Conservation (phyloP, 1,140 invertebrate species). For the Drosophila kikkawai region DNA sequence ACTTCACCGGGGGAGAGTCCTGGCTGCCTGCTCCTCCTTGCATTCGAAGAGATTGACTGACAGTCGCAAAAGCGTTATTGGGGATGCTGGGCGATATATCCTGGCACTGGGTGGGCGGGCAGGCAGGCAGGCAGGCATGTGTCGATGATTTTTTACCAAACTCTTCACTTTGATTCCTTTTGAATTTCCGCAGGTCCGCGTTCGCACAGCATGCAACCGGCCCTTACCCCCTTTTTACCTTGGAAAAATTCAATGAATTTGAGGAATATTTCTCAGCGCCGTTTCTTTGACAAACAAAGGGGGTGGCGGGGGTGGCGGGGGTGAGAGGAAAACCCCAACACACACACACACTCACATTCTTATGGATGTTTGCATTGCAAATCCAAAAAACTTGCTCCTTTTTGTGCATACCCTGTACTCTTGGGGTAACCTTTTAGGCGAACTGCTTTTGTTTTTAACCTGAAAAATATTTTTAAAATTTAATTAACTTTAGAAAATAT, state of each 20-base stretch:
- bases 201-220: constrained; percentile 20
- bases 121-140: constrained; percentile 13
- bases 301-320: neutral
- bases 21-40: neutral
- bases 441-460: fast-evolving
- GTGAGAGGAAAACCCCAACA: constrained; percentile 1
- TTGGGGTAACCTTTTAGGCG: neutral
- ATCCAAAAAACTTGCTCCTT: constrained; percentile 53
- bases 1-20: neutral
- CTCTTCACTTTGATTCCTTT: constrained; percentile 73
- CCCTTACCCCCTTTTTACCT: constrained; percentile 2
- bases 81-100: constrained; percentile 7
- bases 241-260: constrained; percentile 69
- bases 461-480: neutral
- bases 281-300: constrained; percentile 70
- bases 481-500: too few species aligned
- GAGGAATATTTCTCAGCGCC: constrained; percentile 68
- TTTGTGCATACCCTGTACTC: constrained; percentile 7
- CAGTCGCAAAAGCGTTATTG: constrained; percentile 35
- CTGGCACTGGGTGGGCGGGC: constrained; percentile 1
- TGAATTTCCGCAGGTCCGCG: constrained; percentile 61
- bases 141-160: constrained; percentile 49
- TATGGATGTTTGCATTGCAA: constrained; percentile 72
- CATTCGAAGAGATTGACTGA: constrained; percentile 49
- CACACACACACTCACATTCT: constrained; percentile 31